phyloP scores from a whole-genome alignment of 2,113 vertebrate genomes.

The Pelecanoides urinatrix region DNA sequence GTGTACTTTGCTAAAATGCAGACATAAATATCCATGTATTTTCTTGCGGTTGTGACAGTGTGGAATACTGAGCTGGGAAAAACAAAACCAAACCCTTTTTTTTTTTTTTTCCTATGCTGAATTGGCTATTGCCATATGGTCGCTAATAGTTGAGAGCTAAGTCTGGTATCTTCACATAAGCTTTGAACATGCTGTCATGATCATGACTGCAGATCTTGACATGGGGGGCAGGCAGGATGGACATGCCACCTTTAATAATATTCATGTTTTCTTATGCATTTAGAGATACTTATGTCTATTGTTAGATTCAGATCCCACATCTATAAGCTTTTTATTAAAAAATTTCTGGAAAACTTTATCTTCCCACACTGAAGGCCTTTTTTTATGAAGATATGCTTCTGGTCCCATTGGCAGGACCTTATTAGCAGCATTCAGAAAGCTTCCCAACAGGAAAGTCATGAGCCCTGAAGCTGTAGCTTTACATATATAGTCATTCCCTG shows the following conservation, averaged over 20 bases:
- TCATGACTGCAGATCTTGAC: neutral
- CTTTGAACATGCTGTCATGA: neutral
- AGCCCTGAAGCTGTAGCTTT: slow-evolving; percentile 39
- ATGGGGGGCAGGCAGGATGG: neutral
- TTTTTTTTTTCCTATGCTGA: neutral
- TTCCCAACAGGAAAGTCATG: slow-evolving; percentile 4
- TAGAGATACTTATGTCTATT: neutral
- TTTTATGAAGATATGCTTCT: neutral
- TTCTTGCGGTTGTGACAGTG: neutral
- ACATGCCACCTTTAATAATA: neutral
- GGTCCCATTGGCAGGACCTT: neutral
- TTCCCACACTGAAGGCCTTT: slow-evolving; percentile 1
- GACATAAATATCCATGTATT: neutral
- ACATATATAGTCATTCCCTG: neutral
- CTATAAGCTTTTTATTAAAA: slow-evolving; percentile 41
- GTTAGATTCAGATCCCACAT: neutral
- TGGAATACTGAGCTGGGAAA: neutral
- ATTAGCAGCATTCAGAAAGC: slow-evolving; percentile 21
- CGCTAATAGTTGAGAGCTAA: neutral
- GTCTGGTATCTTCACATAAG: neutral
- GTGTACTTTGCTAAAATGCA: neutral
- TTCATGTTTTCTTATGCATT: neutral
- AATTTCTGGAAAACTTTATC: neutral
- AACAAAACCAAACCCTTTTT: no score
- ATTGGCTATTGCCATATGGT: neutral